phyloP scores from a whole-genome alignment of 2,113 vertebrate species.

The Eptatretus burgeri region DNA sequence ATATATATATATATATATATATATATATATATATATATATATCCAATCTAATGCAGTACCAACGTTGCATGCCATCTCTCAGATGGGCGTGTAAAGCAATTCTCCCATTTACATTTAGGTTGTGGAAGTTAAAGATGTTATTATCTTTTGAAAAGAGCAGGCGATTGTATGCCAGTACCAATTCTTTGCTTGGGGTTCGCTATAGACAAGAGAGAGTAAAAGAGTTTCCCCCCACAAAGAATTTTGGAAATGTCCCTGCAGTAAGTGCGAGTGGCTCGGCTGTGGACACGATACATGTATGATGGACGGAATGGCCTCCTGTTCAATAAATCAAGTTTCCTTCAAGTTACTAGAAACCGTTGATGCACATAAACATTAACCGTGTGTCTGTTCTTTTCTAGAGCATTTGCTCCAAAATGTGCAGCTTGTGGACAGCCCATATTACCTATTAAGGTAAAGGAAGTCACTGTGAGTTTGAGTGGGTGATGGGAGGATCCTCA shows the following conservation, averaged over 20 bases:
- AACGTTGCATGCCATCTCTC: no score
- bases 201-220: no score
- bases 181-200: no score
- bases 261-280: neutral
- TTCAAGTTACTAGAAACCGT: neutral
- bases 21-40: neutral
- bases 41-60: no score
- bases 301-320: no score
- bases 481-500: no score
- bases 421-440: slow-evolving; percentile 3
- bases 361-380: neutral
- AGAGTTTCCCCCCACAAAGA: neutral
- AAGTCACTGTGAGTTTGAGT: no score
- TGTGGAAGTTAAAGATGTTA: no score
- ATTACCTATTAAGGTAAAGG: neutral
- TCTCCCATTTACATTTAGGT: no score
- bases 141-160: no score
- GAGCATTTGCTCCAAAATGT: slow-evolving; percentile 1
- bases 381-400: neutral
- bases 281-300: neutral
- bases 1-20: neutral
- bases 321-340: neutral
- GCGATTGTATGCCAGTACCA: no score
- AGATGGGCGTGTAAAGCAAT: no score
- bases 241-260: neutral